Evolutionary conservation across 2,888 invertebrate species (phyloP).

Genomic region (Ectemnius cavifrons): DNA sequence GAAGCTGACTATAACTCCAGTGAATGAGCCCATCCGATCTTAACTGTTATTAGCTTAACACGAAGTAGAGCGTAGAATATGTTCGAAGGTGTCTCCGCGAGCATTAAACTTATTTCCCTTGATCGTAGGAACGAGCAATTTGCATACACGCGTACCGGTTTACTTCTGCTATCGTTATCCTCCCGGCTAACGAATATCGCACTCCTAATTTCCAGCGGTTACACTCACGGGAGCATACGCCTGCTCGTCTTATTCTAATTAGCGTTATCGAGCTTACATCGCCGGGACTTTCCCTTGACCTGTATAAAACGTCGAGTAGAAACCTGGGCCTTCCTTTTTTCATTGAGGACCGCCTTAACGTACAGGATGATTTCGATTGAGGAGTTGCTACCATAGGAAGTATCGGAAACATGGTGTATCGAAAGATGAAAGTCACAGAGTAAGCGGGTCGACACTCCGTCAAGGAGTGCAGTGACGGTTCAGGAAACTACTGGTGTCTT

Average conservation of each 20-base stretch:
- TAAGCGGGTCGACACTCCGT: too few relatives aligned
- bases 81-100: not conserved
- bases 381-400: too few relatives aligned
- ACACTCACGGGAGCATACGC: too few relatives aligned
- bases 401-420: too few relatives aligned
- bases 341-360: too few relatives aligned
- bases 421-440: too few relatives aligned
- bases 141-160: constrained; percentile 4
- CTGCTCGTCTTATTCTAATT: constrained; percentile 1
- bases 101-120: not conserved
- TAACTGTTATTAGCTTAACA: constrained; percentile 2
- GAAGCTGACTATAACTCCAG: not conserved
- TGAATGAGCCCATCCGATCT: not conserved
- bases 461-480: too few relatives aligned
- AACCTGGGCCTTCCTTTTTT: not conserved
- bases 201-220: not conserved
- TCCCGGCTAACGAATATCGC: not conserved
- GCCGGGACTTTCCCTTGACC: constrained; percentile 8
- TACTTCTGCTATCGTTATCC: not conserved
- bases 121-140: constrained; percentile 1
- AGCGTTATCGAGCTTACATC: constrained; percentile 7
- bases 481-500: too few relatives aligned
- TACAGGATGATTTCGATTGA: too few relatives aligned
- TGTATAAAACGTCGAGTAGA: not conserved
- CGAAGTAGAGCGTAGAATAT: constrained; percentile 5